Evolutionary conservation across 2,888 invertebrate genomes (phyloP).

Genomic region (Drosophila ezoana): DNA sequence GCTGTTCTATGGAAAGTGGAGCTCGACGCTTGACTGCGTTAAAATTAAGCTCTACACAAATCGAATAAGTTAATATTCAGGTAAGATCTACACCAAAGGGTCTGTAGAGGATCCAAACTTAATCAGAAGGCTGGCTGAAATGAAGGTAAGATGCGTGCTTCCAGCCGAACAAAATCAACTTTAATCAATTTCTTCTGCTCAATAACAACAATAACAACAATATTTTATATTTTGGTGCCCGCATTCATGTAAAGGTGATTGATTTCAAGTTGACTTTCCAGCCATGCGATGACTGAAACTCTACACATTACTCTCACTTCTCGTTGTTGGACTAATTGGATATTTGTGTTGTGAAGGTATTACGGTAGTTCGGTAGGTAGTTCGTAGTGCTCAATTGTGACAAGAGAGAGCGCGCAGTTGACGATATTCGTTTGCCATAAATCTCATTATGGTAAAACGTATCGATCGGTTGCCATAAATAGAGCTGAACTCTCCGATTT

Average conservation of each 20-base stretch:
- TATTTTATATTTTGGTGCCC: background rate
- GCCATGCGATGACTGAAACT: background rate
- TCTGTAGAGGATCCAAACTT: too few species aligned
- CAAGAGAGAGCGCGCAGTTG: background rate
- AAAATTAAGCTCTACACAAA: background rate
- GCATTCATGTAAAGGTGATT: background rate
- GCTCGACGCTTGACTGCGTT: background rate
- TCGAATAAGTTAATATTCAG: background rate
- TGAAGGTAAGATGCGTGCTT: too few species aligned
- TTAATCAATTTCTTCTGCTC: too few species aligned
- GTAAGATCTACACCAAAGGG: background rate
- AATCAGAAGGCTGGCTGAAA: too few species aligned
- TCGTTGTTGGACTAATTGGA: background rate
- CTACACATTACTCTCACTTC: background rate
- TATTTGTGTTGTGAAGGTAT: too few species aligned
- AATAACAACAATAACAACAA: too few species aligned
- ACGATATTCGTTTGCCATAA: background rate
- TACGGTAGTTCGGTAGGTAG: too few species aligned
- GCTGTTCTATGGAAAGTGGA: background rate
- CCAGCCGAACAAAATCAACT: too few species aligned
- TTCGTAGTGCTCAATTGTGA: background rate
- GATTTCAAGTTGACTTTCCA: background rate
- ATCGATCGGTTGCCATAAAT: constrained; percentile 11
- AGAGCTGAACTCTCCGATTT: background rate
- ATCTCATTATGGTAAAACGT: background rate